Percentiles rank a stretch among this genome's conserved stretches.
Evolutionary conservation across 2,797 vertebrate species (phyloP).

Genomic region (Eulemur mongoz): DNA sequence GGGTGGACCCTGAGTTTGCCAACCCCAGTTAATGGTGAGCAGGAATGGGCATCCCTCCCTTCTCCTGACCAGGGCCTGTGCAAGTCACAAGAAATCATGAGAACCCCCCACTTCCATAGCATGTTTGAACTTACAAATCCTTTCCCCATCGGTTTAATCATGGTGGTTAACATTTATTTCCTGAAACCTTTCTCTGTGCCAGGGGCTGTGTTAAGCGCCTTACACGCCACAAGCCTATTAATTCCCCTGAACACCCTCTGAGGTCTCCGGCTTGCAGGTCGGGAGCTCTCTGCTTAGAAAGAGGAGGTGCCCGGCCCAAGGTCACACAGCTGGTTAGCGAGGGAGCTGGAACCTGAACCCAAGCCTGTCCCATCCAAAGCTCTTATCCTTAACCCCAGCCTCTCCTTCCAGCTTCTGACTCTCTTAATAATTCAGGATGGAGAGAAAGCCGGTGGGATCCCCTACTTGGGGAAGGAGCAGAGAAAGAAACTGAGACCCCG

Average conservation of each 20-base stretch:
- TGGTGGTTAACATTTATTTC: background rate
- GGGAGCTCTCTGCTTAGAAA: background rate
- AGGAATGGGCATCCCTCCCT: background rate
- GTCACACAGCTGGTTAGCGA: background rate
- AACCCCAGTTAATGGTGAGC: background rate
- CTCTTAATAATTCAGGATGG: background rate
- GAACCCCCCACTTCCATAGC: background rate
- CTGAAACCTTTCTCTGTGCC: background rate
- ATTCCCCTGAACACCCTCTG: background rate
- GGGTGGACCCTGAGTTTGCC: background rate
- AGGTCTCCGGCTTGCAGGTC: background rate
- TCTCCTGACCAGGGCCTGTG: background rate
- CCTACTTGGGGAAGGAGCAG: background rate
- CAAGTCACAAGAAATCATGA: background rate
- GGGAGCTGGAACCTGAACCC: background rate
- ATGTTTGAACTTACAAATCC: background rate
- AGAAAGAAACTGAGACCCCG: background rate
- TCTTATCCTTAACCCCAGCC: background rate
- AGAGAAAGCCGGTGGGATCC: background rate
- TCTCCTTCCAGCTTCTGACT: background rate
- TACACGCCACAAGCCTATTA: background rate
- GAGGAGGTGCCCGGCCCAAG: background rate
- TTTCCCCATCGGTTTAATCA: background rate
- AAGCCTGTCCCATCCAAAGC: background rate
- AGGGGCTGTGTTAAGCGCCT: background rate